Evolutionary conservation across 2,888 invertebrate genomes (phyloP).

Genomic region (Chymomyza amoena): DNA sequence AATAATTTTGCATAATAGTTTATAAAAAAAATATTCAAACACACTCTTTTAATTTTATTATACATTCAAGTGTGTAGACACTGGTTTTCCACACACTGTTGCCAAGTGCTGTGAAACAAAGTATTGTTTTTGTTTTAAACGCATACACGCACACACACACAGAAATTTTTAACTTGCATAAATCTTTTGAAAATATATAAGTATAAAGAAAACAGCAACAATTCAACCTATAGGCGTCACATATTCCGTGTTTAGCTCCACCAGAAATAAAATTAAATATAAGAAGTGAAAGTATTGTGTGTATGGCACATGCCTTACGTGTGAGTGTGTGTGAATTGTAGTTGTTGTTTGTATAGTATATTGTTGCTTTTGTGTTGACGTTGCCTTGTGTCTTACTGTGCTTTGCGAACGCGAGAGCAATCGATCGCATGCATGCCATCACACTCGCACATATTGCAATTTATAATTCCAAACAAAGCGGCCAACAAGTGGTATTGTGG

Average conservation of each 20-base stretch:
- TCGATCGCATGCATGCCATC: conserved; percentile 51
- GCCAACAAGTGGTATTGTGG: conserved; percentile 56
- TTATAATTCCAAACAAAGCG: conserved; percentile 56
- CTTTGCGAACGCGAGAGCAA: conserved; percentile 31
- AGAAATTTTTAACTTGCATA: conserved; percentile 53
- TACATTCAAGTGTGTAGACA: conserved; percentile 28
- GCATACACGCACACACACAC: conserved; percentile 12
- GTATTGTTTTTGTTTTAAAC: neutral
- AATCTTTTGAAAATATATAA: conserved; percentile 48
- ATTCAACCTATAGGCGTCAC: neutral
- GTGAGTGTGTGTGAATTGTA: conserved; percentile 35
- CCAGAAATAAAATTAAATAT: conserved; percentile 59
- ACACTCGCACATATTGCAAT: conserved; percentile 62
- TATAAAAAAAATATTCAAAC: neutral
- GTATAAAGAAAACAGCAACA: neutral
- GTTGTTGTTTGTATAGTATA: conserved; percentile 45
- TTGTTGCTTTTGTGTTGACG: neutral
- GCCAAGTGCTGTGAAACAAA: conserved; percentile 44
- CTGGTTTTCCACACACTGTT: conserved; percentile 54
- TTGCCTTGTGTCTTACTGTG: neutral
- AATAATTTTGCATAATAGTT: too few species aligned
- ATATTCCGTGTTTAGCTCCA: conserved; percentile 38
- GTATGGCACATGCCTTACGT: conserved; percentile 14
- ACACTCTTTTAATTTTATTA: conserved; percentile 26
- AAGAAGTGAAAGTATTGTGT: conserved; percentile 70